phyloP scores from a whole-genome alignment of 1,140 invertebrate species.

The Saccostrea echinata region DNA sequence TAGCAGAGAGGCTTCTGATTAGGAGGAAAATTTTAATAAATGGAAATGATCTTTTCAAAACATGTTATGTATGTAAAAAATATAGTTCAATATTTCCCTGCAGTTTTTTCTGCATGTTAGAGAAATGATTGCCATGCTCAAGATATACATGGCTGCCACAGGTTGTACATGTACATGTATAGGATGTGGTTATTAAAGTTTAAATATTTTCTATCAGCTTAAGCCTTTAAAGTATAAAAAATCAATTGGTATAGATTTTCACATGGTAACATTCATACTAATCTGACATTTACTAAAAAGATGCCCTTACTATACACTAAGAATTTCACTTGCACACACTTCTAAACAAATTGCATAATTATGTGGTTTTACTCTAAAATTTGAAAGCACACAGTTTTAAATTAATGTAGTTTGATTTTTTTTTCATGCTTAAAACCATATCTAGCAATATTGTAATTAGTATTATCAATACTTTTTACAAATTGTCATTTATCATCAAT shows the following conservation, averaged over 20 bases:
- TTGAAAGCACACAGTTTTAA: no score
- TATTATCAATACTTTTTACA: no score
- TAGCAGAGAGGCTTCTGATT: no score
- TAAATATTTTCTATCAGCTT: neutral
- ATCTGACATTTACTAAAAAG: neutral
- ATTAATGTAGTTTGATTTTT: no score
- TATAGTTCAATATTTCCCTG: neutral
- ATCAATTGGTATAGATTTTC: neutral
- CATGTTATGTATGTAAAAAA: no score
- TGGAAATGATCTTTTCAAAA: no score
- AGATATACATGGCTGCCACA: constrained; percentile 17
- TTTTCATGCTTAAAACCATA: no score
- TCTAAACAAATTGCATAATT: neutral
- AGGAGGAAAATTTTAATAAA: no score
- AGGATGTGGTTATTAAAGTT: no score
- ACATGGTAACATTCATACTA: neutral
- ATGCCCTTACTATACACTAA: neutral
- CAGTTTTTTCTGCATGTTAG: neutral
- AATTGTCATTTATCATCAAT: no score
- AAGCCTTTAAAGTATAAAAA: neutral
- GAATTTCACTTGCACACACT: neutral
- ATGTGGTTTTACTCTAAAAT: neutral
- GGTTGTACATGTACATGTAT: neutral
- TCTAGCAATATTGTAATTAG: no score
- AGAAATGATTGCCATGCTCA: neutral